Evolutionary conservation across 1,140 invertebrate species (phyloP), one percentile per base, ranked within the genome.

Genomic region (Gerris buenoi): DNA sequence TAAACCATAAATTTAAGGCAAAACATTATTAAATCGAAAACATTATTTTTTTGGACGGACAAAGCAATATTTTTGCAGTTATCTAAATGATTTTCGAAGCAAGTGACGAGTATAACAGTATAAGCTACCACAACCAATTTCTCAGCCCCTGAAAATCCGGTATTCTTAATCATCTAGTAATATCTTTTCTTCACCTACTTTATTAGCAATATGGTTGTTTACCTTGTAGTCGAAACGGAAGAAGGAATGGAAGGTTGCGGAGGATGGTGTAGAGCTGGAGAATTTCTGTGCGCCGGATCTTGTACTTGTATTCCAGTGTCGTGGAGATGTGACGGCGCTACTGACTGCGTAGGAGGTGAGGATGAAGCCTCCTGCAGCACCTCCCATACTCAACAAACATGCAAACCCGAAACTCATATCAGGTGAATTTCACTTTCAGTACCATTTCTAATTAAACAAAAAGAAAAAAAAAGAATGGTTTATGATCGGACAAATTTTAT

Each of bases 341-440:
- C 77, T 0, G 84, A 88, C 69, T 88, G 88, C 72, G 81, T 82
- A 0, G 81, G 82, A 56, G 81, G 81, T 0, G 85, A 87, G 72
- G 87, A 88, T 69, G 87, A 89, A 75, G 74, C 81, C 1, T 81
- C 85, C 63, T 89, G 87, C 74, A 73, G 72, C 0, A 72, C 73
- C 13, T 64, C 66, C 68, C 29, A 77, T 80, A 18, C 74, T 71
- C 29, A 72, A 65, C 26, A 61, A 73, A 71, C 22, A 70, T 76
- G n/a, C 77, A 77, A 59, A 73, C 73, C 63, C 70, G 76, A 73
- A 73, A 75, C 27, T 75, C 75, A 69, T 56, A 64, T 67, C 3
- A 68, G 65, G 68, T n/a, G n/a, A n/a, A n/a, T n/a, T n/a, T n/a
- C n/a, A n/a, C n/a, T n/a, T n/a, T n/a, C n/a, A n/a, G n/a, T n/a